Evolutionary conservation across 2,888 invertebrate species (phyloP), one percentile per base, ranked within the genome.

Genomic region (Luperina testacea): DNA sequence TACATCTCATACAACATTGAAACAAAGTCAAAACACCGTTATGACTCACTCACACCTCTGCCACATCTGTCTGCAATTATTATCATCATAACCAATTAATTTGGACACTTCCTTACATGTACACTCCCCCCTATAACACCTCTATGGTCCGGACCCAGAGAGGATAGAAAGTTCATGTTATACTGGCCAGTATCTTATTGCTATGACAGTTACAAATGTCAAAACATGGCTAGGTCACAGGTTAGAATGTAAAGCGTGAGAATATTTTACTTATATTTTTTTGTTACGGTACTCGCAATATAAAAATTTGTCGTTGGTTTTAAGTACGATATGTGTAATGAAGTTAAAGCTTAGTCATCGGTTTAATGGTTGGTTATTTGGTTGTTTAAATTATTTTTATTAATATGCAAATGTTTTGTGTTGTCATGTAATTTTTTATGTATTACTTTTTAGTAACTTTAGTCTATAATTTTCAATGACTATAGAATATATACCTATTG

Each of bases 201-300:
- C 93, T 92, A 89, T 92, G 95, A 95, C 95, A 95, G 95, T 96
- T 95, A 95, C 91, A 92, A 91, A 92, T 88, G 92, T 92, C 93
- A 94, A 94, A 94, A 93, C 90, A 90, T 92, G 93, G 94, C 92
- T 91, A 92, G 93, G 95, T 95, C 94, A 92, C 89, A 94, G 95
- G 95, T 95, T 92, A 93, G 91, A 92, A 93, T 93, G 87, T 93
- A 90, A 91, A 90, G 89, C 95, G 96, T 96, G 96, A 93, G 96
- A 96, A 95, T 88, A 90, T 92, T 89, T 89, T 75, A 80, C 81
- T 78, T 88, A 88, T 88, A 89, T 91, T 87, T 86, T 88, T 82
- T 73, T 77, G 82, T 84, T 88, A 87, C 85, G 82, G 88, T 85
- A 88, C 82, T 84, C 53, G 83, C 71, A 78, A 79, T 81, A 79